These are phyloP conservation scores for Tupaia chinensis DNA, from an alignment of 2,113 vertebrate species.

Conservation along the genomic window DNA sequence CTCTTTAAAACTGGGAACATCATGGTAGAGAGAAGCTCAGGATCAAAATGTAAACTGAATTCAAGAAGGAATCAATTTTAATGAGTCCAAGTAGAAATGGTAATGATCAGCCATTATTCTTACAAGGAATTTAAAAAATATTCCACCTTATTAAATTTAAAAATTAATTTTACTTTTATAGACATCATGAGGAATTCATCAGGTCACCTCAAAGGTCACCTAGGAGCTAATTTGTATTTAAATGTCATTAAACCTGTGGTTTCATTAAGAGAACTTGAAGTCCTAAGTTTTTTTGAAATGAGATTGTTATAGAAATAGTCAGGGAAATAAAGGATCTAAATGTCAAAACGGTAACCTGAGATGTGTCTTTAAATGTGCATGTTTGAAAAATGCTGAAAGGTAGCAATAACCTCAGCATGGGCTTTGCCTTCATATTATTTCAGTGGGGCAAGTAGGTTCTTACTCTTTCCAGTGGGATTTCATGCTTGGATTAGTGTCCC, in stretches of 20 bases:
- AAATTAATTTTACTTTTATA: constrained; percentile 32
- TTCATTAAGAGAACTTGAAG: constrained; percentile 41
- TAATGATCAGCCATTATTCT: constrained; percentile 52
- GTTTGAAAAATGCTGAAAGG: constrained; percentile 53
- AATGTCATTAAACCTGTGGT: neutral
- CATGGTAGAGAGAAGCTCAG: constrained; percentile 48
- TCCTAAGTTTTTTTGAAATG: constrained; percentile 53
- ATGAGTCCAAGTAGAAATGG: constrained; percentile 51
- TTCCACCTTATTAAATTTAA: constrained; percentile 51
- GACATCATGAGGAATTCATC: constrained; percentile 10
- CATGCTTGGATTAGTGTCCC: constrained; percentile 83
- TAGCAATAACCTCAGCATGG: constrained; percentile 63
- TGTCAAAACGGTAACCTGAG: constrained; percentile 50
- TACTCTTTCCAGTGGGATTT: constrained; percentile 83
- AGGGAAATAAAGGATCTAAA: constrained; percentile 72
- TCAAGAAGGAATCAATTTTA: constrained; percentile 63
- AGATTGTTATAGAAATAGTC: constrained; percentile 55
- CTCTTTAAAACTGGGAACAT: constrained; percentile 40
- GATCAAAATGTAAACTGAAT: constrained; percentile 52
- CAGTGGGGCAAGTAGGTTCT: constrained; percentile 75
- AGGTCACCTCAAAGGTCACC: constrained; percentile 48
- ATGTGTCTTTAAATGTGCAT: constrained; percentile 45
- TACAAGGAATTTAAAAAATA: constrained; percentile 54
- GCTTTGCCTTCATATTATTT: constrained; percentile 56
- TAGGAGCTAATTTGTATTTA: neutral